Conservation (phyloP, 1,140 invertebrate genomes). For the Apis laboriosa region DNA sequence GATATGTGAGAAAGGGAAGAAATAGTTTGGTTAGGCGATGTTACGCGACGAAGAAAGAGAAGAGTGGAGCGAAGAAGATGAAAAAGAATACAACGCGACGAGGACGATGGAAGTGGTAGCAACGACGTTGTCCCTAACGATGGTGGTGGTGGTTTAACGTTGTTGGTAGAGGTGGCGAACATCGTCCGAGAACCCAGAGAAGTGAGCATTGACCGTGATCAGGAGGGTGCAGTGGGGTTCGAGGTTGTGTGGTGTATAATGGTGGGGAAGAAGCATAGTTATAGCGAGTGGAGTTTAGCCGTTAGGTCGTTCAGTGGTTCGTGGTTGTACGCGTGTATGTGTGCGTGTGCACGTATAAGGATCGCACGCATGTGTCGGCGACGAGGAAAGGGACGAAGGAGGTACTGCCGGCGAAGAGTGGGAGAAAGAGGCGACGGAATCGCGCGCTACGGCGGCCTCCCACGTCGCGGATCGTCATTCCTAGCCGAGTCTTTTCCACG, state of each 20-base stretch:
- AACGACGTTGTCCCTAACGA: not conserved
- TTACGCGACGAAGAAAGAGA: not conserved
- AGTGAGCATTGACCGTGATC: conserved; percentile 54
- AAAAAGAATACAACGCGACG: not conserved
- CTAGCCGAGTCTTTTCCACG: conserved; percentile 57
- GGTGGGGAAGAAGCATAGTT: conserved; percentile 27
- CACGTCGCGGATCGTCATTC: conserved; percentile 63
- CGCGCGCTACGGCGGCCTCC: conserved; percentile 38
- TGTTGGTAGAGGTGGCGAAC: conserved; percentile 28
- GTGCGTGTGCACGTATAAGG: not conserved
- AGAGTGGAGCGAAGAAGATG: not conserved
- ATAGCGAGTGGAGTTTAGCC: conserved; percentile 12
- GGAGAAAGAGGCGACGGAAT: conserved; percentile 43
- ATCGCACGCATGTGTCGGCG: not conserved
- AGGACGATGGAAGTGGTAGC: conserved; percentile 11
- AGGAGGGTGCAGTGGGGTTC: conserved; percentile 39
- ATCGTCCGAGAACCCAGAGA: conserved; percentile 35
- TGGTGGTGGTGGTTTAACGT: conserved; percentile 18
- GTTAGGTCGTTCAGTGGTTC: conserved; percentile 16
- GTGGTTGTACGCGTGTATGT: not conserved
- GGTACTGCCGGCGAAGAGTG: conserved; percentile 24
- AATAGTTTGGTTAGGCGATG: not conserved
- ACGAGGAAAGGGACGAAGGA: conserved; percentile 47
- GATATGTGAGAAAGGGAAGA: no score
- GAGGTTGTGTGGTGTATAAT: not conserved